phyloP scores from a whole-genome alignment of 2,113 vertebrate genomes.

The Tychaedon coryphoeus region DNA sequence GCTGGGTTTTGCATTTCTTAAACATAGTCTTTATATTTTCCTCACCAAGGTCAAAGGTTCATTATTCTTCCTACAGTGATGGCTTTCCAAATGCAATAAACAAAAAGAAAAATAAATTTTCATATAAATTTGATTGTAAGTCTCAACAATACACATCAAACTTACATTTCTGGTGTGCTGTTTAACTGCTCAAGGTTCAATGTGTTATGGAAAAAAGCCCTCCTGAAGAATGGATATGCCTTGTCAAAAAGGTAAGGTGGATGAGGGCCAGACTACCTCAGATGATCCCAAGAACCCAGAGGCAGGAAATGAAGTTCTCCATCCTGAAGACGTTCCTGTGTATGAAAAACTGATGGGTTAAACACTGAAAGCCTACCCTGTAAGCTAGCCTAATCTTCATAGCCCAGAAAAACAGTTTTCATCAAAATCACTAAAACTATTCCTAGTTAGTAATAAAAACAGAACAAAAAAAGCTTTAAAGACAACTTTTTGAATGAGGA shows the following conservation, averaged over 20 bases:
- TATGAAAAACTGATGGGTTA: background rate
- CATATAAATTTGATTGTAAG: background rate
- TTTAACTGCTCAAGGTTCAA: background rate
- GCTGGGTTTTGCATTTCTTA: background rate
- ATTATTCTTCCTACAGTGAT: background rate
- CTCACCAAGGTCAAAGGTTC: background rate
- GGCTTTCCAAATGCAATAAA: background rate
- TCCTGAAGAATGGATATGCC: background rate
- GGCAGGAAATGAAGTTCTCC: background rate
- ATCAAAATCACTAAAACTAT: background rate
- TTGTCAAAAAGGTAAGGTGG: background rate
- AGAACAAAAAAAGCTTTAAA: background rate
- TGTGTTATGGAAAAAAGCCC: rapidly evolving
- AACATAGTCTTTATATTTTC: background rate
- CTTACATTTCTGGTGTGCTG: slow-evolving; percentile 4
- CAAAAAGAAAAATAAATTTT: background rate
- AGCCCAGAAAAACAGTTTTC: background rate
- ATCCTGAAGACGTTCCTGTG: slow-evolving; percentile 5
- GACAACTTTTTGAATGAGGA: background rate
- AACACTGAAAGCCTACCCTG: background rate
- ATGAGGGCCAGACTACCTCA: background rate
- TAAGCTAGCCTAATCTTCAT: background rate
- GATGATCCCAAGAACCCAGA: background rate
- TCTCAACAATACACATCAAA: background rate
- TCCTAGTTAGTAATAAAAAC: background rate